Evolutionary conservation across 2,113 vertebrate species (phyloP), one percentile per base, ranked within the genome.

Genomic region (Tragelaphus strepsiceros): DNA sequence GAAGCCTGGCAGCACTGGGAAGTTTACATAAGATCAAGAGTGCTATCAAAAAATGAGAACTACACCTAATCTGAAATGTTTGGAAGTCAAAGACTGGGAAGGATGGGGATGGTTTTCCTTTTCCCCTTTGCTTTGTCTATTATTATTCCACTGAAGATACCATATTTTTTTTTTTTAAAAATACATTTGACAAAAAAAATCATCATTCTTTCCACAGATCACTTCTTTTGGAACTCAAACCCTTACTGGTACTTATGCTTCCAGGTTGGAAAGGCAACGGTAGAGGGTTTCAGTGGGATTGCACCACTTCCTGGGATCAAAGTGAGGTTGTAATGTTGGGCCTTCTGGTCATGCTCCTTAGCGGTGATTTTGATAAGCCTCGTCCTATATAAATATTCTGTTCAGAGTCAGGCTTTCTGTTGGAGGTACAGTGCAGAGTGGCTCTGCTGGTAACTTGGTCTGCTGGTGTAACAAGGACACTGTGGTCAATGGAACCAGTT

Each of bases 61-160:
- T 32, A 58, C 3, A 8, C 58, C 24, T 86, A n/a, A 74, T 96
- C 58, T 77, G 88, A 61, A 71, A 64, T 64, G 39, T 94, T 88
- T 82, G 86, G 5, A 81, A 95, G 81, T 93, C 56, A 88, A 91
- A 84, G 59, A 74, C 3, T 32, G 56, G 94, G 58, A 93, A 91
- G 12, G 30, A 82, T 19, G 46, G 46, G 51, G 59, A 15, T 9
- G n/a, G 53, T 32, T 96, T 94, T 80, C 26, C 16, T 2, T 74
- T 92, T 96, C 61, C 26, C 15, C 2, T 74, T 67, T 95, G 13
- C 53, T 62, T 93, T 91, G 51, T 91, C 78, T 86, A 78, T 80
- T 92, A 19, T 88, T 89, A 92, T 64, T 89, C 53, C 74, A 81
- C 90, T 83, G 71, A 84, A 91, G 96, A 84, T 95, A 62, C 77